Evolutionary conservation across 2,888 invertebrate species (phyloP).

Genomic region (Mesorhabditis sp.): DNA sequence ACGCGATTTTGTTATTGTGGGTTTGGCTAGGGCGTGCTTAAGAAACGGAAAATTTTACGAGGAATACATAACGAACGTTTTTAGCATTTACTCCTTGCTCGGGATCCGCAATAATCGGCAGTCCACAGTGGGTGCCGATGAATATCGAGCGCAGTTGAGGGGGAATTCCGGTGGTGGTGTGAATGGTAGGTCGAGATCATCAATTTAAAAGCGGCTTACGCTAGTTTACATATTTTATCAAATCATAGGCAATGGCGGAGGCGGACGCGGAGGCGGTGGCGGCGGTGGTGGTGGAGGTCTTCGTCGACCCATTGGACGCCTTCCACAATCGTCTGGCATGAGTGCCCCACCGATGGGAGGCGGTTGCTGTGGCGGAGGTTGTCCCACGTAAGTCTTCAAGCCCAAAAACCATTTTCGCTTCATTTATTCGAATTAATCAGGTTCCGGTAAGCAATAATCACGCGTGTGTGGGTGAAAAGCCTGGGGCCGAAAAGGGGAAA

Average conservation of each 20-base stretch:
- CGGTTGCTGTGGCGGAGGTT: background rate
- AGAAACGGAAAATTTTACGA: background rate
- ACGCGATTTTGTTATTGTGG: background rate
- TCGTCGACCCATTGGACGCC: background rate
- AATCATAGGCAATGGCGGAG: no score
- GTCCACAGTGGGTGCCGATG: background rate
- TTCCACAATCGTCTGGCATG: conserved; percentile 2
- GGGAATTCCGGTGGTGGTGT: background rate
- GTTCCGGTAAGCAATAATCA: no score
- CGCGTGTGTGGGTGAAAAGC: no score
- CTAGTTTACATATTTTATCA: no score
- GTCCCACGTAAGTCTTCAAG: no score
- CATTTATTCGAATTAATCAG: no score
- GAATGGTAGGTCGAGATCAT: no score
- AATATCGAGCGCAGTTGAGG: background rate
- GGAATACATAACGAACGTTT: background rate
- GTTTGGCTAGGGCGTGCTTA: background rate
- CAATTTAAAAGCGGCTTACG: no score
- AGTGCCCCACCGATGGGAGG: conserved; percentile 1
- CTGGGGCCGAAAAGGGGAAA: no score
- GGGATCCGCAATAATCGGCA: background rate
- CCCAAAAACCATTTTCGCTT: no score
- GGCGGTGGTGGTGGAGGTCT: conserved; percentile 2
- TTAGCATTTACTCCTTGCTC: background rate
- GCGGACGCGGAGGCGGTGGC: no score